Evolutionary conservation across 2,113 vertebrate genomes (phyloP).

Genomic region (Chaetops frenatus): DNA sequence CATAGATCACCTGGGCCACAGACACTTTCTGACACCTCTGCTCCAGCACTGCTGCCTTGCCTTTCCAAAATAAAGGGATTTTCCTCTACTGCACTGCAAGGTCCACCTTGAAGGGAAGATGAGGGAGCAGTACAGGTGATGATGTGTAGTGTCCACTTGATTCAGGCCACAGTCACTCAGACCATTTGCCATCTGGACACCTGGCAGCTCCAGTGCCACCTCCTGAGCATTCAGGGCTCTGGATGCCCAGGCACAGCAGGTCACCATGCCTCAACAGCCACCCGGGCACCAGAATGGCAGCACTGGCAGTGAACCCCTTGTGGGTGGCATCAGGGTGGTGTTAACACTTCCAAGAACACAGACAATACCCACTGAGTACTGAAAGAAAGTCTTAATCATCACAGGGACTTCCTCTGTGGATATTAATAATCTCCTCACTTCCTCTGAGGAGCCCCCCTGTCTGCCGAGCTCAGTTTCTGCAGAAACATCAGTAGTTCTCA

Average conservation of each 20-base stretch:
- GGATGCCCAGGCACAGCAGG: background rate
- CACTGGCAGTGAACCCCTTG: background rate
- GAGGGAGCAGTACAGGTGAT: background rate
- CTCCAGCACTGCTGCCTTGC: background rate
- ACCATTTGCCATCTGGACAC: background rate
- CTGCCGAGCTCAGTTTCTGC: background rate
- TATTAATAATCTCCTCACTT: background rate
- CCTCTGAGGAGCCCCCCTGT: background rate
- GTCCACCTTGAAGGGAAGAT: background rate
- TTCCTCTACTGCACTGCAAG: background rate
- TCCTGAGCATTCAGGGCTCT: background rate
- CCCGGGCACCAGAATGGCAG: background rate
- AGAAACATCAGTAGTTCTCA: background rate
- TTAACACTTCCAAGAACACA: background rate
- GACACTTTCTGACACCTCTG: background rate
- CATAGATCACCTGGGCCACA: background rate
- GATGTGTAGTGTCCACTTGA: background rate
- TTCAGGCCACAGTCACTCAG: background rate
- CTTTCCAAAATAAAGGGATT: background rate
- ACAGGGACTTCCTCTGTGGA: conserved; percentile 6
- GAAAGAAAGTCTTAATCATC: background rate
- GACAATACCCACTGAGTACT: background rate
- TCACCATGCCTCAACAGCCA: background rate
- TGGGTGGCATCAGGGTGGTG: background rate
- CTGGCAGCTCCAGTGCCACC: background rate